A percentile compares a stretch with the other conserved stretches of the same genome.
Conservation (phyloP, 2,113 vertebrate genomes). For the Sigmodon hispidus region DNA sequence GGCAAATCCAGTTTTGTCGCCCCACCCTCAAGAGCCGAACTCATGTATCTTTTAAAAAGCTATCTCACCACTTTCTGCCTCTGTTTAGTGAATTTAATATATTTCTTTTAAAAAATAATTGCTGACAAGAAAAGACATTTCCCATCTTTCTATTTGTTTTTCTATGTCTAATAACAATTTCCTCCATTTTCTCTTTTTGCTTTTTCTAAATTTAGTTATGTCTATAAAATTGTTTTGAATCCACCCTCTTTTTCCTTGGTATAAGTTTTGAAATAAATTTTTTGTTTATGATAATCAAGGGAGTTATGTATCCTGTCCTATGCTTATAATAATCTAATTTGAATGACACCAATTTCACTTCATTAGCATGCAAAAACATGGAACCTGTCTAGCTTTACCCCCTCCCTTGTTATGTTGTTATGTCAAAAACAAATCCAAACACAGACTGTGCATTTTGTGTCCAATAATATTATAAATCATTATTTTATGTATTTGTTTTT, state of each 20-base stretch:
- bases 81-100: background rate
- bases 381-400: background rate
- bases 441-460: background rate
- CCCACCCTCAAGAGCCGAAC: no score
- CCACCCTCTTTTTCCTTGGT: background rate
- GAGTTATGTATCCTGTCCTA: background rate
- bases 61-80: background rate
- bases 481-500: background rate
- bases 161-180: background rate
- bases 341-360: background rate
- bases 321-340: background rate
- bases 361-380: background rate
- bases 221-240: background rate
- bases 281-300: background rate
- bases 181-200: background rate
- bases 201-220: background rate
- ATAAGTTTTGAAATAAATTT: background rate
- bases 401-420: background rate
- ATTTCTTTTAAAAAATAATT: background rate
- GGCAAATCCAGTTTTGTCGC: no score
- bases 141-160: background rate
- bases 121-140: background rate
- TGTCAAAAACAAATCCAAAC: conserved; percentile 5
- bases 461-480: background rate
- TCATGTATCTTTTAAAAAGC: background rate